A percentile compares a stretch with the other conserved stretches of the same genome.
Conservation (phyloP, 1,140 invertebrate genomes). For the Caenorhabditis brenneri region DNA sequence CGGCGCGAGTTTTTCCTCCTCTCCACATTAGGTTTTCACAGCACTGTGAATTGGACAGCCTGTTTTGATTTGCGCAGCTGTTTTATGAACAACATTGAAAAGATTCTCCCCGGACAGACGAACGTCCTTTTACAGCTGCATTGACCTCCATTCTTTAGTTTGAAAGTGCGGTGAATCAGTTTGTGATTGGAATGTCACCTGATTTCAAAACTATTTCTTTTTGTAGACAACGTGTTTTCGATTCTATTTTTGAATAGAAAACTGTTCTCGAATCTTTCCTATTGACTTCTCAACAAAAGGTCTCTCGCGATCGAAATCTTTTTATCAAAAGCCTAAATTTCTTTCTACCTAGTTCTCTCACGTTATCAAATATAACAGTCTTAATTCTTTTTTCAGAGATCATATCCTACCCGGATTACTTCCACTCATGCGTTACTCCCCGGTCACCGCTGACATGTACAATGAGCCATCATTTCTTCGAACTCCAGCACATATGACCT, state of each 20-base stretch:
- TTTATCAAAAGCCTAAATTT: no score
- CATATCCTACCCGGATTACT: constrained; percentile 88
- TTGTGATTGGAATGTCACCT: not conserved
- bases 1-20: not conserved
- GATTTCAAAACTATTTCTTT: no score
- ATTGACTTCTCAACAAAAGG: no score
- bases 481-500: constrained; percentile 82
- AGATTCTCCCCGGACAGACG: not conserved
- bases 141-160: constrained; percentile 51
- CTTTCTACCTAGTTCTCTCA: no score
- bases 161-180: constrained; percentile 7
- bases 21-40: not conserved
- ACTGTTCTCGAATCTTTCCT: no score
- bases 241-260: no score
- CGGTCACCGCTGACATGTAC: constrained; percentile 89
- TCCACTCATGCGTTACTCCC: constrained; percentile 82
- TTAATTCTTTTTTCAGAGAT: constrained; percentile 77
- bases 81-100: not conserved
- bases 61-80: constrained; percentile 31
- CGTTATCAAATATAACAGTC: no score
- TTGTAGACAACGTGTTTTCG: no score
- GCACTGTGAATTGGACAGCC: not conserved
- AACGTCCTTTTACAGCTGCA: not conserved
- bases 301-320: no score
- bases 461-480: constrained; percentile 92